Evolutionary conservation across 2,797 vertebrate genomes (phyloP).

Genomic region (Yasuhikotakia modesta): DNA sequence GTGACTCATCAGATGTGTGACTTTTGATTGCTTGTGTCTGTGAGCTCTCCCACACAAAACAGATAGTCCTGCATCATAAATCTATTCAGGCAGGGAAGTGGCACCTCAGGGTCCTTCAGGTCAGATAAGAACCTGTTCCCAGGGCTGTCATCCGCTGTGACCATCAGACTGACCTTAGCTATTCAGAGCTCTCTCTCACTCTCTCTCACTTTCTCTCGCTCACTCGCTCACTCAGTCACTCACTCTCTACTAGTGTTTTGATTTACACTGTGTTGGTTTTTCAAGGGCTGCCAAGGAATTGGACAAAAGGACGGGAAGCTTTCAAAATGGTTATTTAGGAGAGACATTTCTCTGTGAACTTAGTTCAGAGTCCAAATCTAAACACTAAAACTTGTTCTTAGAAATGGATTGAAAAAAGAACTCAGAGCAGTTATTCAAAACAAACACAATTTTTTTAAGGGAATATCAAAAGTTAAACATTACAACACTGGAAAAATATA

Average conservation of each 20-base stretch:
- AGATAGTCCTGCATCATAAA: conserved; percentile 55
- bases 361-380: conserved; percentile 21
- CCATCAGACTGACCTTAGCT: conserved; percentile 44
- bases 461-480: conserved; percentile 17
- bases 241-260: conserved; percentile 11
- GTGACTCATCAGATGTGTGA: conserved; percentile 48
- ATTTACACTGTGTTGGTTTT: conserved; percentile 38
- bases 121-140: conserved; percentile 53
- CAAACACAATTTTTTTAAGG: not conserved
- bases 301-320: conserved; percentile 10
- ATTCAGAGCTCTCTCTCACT: not conserved
- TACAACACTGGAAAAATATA: not conserved
- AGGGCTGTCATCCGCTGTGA: conserved; percentile 46
- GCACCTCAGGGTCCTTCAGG: conserved; percentile 58
- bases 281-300: conserved; percentile 29
- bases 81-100: conserved; percentile 58
- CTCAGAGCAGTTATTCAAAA: conserved; percentile 10
- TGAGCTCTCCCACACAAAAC: conserved; percentile 51
- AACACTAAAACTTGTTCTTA: conserved; percentile 32
- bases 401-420: conserved; percentile 24
- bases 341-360: conserved; percentile 16
- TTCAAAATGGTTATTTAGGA: not conserved
- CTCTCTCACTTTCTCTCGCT: no score
- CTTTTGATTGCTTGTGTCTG: conserved; percentile 24
- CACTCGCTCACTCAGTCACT: no score